A percentile compares a stretch with the other conserved stretches of the same genome.
phyloP scores from a whole-genome alignment of 2,888 invertebrate genomes.

The Lepidonotus clava region DNA sequence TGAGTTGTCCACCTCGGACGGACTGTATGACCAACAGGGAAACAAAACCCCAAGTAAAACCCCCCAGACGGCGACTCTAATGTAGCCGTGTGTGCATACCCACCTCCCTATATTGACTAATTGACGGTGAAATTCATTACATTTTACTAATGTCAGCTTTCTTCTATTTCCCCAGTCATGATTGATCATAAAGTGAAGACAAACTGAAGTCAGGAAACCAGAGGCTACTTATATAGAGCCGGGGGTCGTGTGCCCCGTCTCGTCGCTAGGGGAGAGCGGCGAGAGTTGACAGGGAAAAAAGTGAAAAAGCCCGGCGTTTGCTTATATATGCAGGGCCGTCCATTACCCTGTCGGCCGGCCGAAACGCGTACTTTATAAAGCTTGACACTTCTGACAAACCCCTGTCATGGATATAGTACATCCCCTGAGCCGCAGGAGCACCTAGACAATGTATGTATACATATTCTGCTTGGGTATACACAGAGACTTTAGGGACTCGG shows the following conservation, averaged over 20 bases:
- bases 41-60: background rate
- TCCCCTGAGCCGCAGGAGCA: background rate
- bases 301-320: background rate
- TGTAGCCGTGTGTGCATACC: background rate
- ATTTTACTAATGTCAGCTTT: background rate
- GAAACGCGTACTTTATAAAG: background rate
- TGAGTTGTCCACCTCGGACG: background rate
- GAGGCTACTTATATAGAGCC: background rate
- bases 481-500: too few relatives aligned
- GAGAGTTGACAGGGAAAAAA: too few relatives aligned
- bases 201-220: background rate
- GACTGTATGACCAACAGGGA: background rate
- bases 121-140: constrained; percentile 13
- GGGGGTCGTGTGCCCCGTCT: background rate
- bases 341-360: background rate
- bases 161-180: background rate
- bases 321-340: background rate
- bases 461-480: too few relatives aligned
- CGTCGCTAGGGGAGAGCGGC: background rate
- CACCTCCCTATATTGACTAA: background rate
- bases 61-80: background rate
- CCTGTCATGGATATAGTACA: constrained; percentile 31
- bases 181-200: constrained; percentile 40
- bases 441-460: background rate
- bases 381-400: background rate